Conservation (phyloP, 1,140 invertebrate genomes). For the Bombus confusus region DNA sequence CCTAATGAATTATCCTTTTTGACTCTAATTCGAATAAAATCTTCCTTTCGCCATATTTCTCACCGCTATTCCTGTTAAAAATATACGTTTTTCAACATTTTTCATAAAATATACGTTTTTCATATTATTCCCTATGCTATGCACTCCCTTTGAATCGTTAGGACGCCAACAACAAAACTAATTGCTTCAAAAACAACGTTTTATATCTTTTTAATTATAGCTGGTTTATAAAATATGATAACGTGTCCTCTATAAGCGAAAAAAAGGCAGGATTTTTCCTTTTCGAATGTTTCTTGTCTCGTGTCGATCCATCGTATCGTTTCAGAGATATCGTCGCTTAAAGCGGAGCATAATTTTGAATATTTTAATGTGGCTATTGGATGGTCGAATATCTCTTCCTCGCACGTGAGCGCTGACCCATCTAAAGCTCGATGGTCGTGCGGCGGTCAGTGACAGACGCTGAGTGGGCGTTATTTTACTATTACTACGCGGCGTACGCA, state of each 20-base stretch:
- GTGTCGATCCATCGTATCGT: neutral
- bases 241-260: too few species aligned
- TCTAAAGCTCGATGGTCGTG: neutral
- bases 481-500: neutral
- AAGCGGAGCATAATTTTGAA: neutral
- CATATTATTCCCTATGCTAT: too few species aligned
- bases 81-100: too few species aligned
- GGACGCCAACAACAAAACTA: neutral
- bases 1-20: too few species aligned
- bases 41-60: too few species aligned
- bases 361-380: neutral
- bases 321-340: neutral
- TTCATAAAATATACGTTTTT: too few species aligned
- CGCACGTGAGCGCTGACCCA: neutral
- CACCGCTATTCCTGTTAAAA: too few species aligned
- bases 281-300: neutral
- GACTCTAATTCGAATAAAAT: too few species aligned
- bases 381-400: neutral
- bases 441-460: conserved; percentile 2
- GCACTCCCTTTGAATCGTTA: neutral
- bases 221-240: neutral
- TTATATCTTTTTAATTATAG: neutral
- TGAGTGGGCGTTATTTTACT: neutral
- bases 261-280: neutral
- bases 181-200: neutral